A percentile compares a stretch with the other conserved stretches of the same genome.
These are phyloP conservation scores for Brachionus manjavacas DNA, from an alignment of 1,140 invertebrate genomes.

Conservation along the genomic window DNA sequence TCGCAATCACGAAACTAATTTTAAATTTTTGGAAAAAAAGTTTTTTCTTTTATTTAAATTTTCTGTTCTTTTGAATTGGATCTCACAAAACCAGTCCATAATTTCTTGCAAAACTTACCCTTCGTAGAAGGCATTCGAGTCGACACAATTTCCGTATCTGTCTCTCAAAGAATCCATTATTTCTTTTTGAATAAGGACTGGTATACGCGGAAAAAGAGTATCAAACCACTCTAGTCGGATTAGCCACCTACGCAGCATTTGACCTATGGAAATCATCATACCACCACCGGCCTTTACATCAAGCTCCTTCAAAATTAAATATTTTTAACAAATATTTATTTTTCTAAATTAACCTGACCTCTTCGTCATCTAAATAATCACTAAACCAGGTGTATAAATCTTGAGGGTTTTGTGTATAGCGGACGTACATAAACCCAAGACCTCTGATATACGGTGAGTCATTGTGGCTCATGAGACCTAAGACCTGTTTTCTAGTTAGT, in stretches of 20 bases:
- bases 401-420: conserved; percentile 89
- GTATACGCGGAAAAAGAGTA: conserved; percentile 94
- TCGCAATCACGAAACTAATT: no score
- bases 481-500: conserved; percentile 91
- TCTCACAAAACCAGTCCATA: no score
- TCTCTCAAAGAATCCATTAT: conserved; percentile 45
- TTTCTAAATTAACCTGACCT: conserved; percentile 57
- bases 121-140: neutral
- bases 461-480: conserved; percentile 84
- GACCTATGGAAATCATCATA: conserved; percentile 84
- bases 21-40: no score
- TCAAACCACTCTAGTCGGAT: conserved; percentile 89
- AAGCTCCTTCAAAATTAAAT: conserved; percentile 62
- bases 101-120: neutral
- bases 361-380: conserved; percentile 88
- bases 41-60: no score
- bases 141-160: neutral
- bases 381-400: conserved; percentile 95
- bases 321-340: conserved; percentile 57
- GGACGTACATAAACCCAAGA: conserved; percentile 90
- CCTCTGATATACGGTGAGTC: conserved; percentile 96
- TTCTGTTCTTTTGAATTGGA: no score
- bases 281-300: conserved; percentile 96
- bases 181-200: conserved; percentile 89
- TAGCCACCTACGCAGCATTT: conserved; percentile 84